Evolutionary conservation across 2,888 invertebrate species (phyloP).

Genomic region (Pocota personata): DNA sequence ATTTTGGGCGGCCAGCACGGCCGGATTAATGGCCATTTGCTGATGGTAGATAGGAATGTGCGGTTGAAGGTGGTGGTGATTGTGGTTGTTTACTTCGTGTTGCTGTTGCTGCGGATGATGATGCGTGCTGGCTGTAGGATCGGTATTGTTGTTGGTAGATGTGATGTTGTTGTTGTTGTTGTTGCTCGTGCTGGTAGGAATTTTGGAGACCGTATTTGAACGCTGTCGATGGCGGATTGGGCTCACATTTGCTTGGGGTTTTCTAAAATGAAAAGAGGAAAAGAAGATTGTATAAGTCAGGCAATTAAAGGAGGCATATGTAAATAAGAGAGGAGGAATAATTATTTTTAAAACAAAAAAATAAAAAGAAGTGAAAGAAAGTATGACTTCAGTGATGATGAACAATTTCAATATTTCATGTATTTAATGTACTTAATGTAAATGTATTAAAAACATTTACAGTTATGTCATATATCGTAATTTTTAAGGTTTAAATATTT

Average conservation of each 20-base stretch:
- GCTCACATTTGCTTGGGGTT: slow-evolving; percentile 84
- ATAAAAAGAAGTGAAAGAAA: neutral
- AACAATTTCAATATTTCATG: no score
- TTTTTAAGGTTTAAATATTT: no score
- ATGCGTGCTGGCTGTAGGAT: slow-evolving; percentile 59
- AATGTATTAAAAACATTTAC: no score
- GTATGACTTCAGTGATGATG: no score
- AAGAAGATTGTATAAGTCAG: neutral
- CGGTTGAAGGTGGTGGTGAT: slow-evolving; percentile 78
- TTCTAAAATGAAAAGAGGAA: slow-evolving; percentile 83
- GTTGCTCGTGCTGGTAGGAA: slow-evolving; percentile 81
- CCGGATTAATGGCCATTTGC: slow-evolving; percentile 86
- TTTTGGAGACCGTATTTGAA: slow-evolving; percentile 82
- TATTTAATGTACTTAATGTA: no score
- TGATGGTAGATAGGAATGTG: slow-evolving; percentile 86
- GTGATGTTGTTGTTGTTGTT: slow-evolving; percentile 80
- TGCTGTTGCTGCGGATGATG: slow-evolving; percentile 73
- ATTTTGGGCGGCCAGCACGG: slow-evolving; percentile 83
- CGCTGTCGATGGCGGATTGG: slow-evolving; percentile 82
- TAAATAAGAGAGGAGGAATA: neutral
- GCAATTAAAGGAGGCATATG: neutral
- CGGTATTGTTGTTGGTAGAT: slow-evolving; percentile 70
- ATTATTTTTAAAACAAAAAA: neutral
- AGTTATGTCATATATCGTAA: no score
- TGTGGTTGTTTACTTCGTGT: slow-evolving; percentile 75